Base-by-base conservation (phyloP, 2,113 vertebrate species). In the Hemiscyllium ocellatum region DNA sequence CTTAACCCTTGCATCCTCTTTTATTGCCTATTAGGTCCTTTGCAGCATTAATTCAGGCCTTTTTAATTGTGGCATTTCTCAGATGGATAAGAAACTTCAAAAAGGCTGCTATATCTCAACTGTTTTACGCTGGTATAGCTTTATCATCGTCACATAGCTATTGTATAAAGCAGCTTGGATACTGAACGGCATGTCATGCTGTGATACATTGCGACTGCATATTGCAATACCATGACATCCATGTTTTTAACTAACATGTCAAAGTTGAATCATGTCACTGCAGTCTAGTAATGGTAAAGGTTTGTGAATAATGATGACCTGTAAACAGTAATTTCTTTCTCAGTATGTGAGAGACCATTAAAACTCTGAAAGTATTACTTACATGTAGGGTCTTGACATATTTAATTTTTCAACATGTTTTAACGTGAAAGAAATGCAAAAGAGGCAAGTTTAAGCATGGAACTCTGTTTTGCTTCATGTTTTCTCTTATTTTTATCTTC, bases 231-330 rank as follows among this genome's bases (percentile, higher is more conserved):
- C 47, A 76, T 76, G 52, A 95, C 68, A 95, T 95, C 94, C 42
- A 69, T 29, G 69, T 95, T 95, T 76, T 52, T 72, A 95, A 95
- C 68, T 72, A 95, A 76, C 68, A 52, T 52, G 47, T 33, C 94
- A 72, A 72, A 76, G 68, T 93, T 93, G 89, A 93, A 66, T 93
- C 61, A 66, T 93, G 89, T 72, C 94, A 95, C 37, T 50, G 69
- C 22, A 72, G 37, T 52, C 68, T 29, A 3, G 69, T 50, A 72
- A 95, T 95, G 68, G 42, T 72, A 42, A 95, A 95, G 94, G 68
- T 95, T 95, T 95, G 94, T 95, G 69, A 95, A 72, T 95, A 95
- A 95, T 76, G 68, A 72, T 50, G 68, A 95, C 89, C 68, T 52
- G 69, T 61, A 95, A 72, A 72, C 42, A 29, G 69, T 95, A 47